Evolutionary conservation across 1,140 invertebrate species (phyloP).

Genomic region (Aphis gossypii): DNA sequence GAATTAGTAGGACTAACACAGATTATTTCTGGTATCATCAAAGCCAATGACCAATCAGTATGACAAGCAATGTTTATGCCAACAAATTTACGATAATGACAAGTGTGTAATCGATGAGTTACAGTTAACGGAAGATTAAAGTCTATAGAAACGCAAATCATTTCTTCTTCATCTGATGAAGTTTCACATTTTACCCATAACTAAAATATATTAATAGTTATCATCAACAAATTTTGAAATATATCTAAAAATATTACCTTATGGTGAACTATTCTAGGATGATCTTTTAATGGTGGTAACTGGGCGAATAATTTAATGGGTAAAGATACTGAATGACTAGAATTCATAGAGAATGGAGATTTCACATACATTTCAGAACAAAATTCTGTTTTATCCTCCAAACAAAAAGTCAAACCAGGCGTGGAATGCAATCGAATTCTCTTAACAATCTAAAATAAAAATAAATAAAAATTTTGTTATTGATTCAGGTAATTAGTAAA

Average conservation of each 20-base stretch:
- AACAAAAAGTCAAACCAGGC: slow-evolving; percentile 47
- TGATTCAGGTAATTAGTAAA: background rate
- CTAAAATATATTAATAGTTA: slow-evolving; percentile 29
- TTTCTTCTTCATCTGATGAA: slow-evolving; percentile 23
- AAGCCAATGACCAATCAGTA: slow-evolving; percentile 42
- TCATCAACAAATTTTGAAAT: background rate
- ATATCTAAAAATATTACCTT: slow-evolving; percentile 17
- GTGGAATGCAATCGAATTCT: slow-evolving; percentile 46
- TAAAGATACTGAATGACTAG: slow-evolving; percentile 32
- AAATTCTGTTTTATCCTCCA: slow-evolving; percentile 33
- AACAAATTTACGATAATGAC: slow-evolving; percentile 51
- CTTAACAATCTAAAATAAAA: slow-evolving; percentile 17
- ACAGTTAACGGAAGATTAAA: slow-evolving; percentile 49
- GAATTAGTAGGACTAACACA: slow-evolving; percentile 43
- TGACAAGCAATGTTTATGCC: slow-evolving; percentile 29
- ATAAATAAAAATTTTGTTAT: background rate
- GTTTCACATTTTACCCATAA: slow-evolving; percentile 52
- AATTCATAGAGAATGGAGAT: background rate
- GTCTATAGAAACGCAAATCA: slow-evolving; percentile 43
- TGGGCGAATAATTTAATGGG: slow-evolving; percentile 44
- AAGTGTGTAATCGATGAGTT: slow-evolving; percentile 41
- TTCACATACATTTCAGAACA: slow-evolving; percentile 40
- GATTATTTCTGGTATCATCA: slow-evolving; percentile 31
- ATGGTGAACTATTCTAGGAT: slow-evolving; percentile 1
- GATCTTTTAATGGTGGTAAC: slow-evolving; percentile 40